phyloP scores from a whole-genome alignment of 2,888 invertebrate genomes.

The Drosophila anomalata region DNA sequence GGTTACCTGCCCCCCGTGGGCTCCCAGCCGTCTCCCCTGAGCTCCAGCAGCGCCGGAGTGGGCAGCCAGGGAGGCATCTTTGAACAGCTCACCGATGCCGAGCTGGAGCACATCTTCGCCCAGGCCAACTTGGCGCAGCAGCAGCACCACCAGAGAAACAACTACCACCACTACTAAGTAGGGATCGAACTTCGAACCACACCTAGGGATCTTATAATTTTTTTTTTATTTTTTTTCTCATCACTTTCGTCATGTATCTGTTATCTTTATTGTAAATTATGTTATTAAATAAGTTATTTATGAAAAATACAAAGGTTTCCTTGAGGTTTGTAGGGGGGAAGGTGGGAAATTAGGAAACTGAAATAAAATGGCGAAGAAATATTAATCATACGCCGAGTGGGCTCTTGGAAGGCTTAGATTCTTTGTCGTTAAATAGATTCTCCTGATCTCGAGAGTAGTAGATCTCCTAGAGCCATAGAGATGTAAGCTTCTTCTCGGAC shows the following conservation, averaged over 20 bases:
- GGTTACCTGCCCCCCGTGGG: conserved; percentile 76
- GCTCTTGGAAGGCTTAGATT: no score
- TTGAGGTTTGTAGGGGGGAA: neutral
- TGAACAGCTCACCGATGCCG: conserved; percentile 77
- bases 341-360: no score
- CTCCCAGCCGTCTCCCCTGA: conserved; percentile 48
- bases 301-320: conserved; percentile 8
- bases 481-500: no score
- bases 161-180: conserved; percentile 60
- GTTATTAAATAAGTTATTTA: conserved; percentile 73
- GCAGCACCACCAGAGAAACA: conserved; percentile 50
- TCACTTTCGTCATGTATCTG: conserved; percentile 11
- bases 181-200: neutral
- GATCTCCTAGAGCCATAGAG: no score
- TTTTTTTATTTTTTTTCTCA: conserved; percentile 36
- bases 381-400: no score
- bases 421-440: no score
- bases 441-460: no score
- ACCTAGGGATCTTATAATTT: conserved; percentile 25
- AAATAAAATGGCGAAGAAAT: no score
- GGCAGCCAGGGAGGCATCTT: conserved; percentile 60
- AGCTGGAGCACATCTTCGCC: conserved; percentile 79
- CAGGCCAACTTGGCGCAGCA: conserved; percentile 78
- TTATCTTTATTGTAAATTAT: conserved; percentile 47
- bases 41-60: conserved; percentile 37